phyloP scores from a whole-genome alignment of 2,888 invertebrate species.

The Gonocerus acuteangulatus region DNA sequence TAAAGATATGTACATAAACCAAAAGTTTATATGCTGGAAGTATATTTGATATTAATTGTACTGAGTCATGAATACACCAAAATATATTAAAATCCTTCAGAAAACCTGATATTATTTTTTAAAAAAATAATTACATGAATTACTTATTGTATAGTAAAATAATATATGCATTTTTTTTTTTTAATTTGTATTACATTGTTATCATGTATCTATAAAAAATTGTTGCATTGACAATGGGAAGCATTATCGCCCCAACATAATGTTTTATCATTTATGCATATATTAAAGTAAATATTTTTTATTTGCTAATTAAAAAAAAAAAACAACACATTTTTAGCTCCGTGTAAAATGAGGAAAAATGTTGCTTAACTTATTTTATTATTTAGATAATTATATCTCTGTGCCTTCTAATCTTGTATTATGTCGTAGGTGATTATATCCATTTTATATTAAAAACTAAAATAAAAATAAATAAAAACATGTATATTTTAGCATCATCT shows the following conservation, averaged over 20 bases:
- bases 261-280: not conserved
- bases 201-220: conserved; percentile 16
- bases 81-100: not conserved
- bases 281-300: not conserved
- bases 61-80: conserved; percentile 16
- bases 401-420: conserved; percentile 25
- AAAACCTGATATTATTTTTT: no score
- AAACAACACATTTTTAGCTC: conserved; percentile 9
- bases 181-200: no score
- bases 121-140: no score
- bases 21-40: conserved; percentile 8
- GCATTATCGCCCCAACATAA: no score
- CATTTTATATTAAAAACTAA: conserved; percentile 12
- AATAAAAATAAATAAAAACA: conserved; percentile 10
- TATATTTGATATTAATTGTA: conserved; percentile 17
- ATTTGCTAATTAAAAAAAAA: not conserved
- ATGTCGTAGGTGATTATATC: conserved; percentile 17
- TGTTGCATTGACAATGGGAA: conserved; percentile 32
- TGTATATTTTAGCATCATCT: conserved; percentile 19
- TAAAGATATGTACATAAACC: not conserved
- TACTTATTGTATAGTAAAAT: no score
- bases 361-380: conserved; percentile 21
- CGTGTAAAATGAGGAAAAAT: not conserved
- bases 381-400: conserved; percentile 23
- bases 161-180: no score